Evolutionary conservation across 2,888 invertebrate genomes (phyloP).

Genomic region (Epicampocera succincta): DNA sequence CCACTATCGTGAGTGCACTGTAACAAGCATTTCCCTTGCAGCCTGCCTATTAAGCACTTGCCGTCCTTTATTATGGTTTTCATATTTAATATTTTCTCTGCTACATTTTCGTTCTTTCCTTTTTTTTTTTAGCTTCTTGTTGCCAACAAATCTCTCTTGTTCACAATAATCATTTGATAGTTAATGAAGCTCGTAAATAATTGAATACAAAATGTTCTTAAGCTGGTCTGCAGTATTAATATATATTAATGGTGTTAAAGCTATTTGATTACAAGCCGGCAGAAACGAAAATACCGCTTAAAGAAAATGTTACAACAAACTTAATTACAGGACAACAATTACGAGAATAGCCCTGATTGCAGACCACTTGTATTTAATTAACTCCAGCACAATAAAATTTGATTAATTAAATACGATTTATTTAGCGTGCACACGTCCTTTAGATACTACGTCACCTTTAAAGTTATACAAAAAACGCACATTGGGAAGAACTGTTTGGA

Average conservation of each 20-base stretch:
- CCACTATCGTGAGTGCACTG: too few species aligned
- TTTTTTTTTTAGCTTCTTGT: background rate
- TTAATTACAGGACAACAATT: background rate
- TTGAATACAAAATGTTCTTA: background rate
- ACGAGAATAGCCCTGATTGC: background rate
- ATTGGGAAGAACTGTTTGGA: background rate
- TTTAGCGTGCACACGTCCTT: background rate
- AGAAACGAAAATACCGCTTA: background rate
- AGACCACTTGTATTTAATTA: background rate
- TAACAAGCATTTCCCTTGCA: too few species aligned
- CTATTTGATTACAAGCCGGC: background rate
- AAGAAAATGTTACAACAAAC: background rate
- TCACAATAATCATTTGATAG: background rate
- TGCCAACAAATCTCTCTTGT: background rate
- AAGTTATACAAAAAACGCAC: too few species aligned
- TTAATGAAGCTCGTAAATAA: slow-evolving; percentile 21
- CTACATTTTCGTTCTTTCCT: background rate
- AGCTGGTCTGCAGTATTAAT: background rate
- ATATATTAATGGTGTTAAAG: background rate
- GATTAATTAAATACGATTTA: background rate
- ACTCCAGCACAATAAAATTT: background rate
- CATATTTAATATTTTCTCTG: too few species aligned
- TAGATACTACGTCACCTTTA: too few species aligned
- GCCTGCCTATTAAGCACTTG: too few species aligned
- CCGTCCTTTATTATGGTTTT: too few species aligned